Evolutionary conservation across 1,140 invertebrate species (phyloP).

Genomic region (Aphis craccivora): DNA sequence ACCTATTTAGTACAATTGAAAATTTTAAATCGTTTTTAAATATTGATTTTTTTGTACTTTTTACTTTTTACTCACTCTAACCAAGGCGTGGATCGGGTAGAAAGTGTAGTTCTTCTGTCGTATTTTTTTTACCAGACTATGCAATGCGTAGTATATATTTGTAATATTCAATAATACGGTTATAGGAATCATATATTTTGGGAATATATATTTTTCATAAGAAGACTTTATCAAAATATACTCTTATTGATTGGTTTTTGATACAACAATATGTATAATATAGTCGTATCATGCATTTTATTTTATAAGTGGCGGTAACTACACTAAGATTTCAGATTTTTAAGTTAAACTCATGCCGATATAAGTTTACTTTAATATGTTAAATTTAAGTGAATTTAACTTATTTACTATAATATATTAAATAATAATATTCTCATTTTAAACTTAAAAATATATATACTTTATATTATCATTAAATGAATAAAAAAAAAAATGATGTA

Average conservation of each 20-base stretch:
- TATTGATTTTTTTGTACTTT: background rate
- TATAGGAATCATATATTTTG: background rate
- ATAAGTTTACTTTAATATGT: background rate
- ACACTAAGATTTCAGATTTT: background rate
- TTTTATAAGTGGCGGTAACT: no score
- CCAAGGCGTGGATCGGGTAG: background rate
- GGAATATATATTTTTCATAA: background rate
- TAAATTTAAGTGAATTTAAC: background rate
- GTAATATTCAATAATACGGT: background rate
- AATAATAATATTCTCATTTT: background rate
- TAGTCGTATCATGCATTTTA: background rate
- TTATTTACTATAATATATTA: background rate
- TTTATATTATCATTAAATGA: background rate
- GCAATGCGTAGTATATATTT: background rate
- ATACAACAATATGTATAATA: background rate
- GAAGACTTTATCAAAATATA: background rate
- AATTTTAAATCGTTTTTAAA: background rate
- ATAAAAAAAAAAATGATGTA: no score
- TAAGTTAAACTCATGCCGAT: background rate
- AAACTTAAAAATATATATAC: background rate
- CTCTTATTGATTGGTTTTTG: background rate
- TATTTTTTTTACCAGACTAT: background rate
- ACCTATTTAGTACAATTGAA: background rate
- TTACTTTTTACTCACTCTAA: no score
- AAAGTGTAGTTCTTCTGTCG: background rate